These are phyloP conservation scores for Tiaroga cobitis DNA, from an alignment of 2,797 vertebrate genomes.

Conservation along the genomic window DNA sequence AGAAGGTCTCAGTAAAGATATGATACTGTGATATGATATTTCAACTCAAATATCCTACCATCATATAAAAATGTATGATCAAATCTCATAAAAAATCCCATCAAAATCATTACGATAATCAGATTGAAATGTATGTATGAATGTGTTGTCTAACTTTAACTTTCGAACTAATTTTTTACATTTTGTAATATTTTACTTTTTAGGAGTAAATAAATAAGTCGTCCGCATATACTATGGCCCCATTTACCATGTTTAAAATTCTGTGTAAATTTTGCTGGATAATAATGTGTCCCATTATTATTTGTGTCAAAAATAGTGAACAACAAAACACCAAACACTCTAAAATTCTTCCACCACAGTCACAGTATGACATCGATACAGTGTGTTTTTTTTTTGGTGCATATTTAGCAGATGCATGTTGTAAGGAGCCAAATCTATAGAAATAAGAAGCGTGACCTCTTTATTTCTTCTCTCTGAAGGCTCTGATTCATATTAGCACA, in stretches of 20 bases:
- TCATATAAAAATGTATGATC: background rate
- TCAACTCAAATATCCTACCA: background rate
- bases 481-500: conserved; percentile 44
- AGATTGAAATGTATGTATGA: background rate
- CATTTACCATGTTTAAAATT: background rate
- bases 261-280: background rate
- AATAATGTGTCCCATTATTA: background rate
- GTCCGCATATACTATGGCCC: background rate
- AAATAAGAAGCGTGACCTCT: conserved; percentile 25
- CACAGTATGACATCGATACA: conserved; percentile 50
- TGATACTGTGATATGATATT: conserved; percentile 45
- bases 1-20: conserved; percentile 20
- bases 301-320: background rate
- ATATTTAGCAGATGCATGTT: background rate
- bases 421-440: background rate
- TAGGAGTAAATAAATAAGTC: background rate
- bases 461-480: conserved; percentile 19
- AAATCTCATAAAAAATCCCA: background rate
- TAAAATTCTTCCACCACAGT: conserved; percentile 2
- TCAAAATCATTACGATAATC: background rate
- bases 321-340: background rate
- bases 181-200: background rate
- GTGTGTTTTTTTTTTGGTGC: background rate
- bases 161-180: background rate
- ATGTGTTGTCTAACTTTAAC: background rate